Evolutionary conservation across 2,113 vertebrate genomes (phyloP).

Genomic region (Spheniscus mendiculus): DNA sequence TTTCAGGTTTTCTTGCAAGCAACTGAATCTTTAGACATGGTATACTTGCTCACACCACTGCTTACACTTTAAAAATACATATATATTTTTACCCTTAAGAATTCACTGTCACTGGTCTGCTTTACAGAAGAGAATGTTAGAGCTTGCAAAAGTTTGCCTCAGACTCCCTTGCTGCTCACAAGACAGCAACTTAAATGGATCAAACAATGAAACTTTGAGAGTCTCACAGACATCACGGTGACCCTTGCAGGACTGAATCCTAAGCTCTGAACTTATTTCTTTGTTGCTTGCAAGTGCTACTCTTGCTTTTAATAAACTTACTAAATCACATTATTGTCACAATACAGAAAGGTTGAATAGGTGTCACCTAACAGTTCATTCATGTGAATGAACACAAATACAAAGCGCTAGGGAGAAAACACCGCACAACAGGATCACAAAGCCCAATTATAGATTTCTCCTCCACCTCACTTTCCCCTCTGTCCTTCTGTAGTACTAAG

Average conservation of each 20-base stretch:
- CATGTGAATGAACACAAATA: neutral
- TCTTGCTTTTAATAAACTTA: neutral
- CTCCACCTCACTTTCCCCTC: neutral
- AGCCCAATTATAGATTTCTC: neutral
- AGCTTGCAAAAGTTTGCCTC: neutral
- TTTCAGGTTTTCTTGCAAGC: neutral
- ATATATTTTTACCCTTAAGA: neutral
- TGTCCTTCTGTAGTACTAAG: neutral
- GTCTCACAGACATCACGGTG: neutral
- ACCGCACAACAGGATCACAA: neutral
- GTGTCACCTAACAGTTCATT: neutral
- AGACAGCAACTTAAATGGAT: neutral
- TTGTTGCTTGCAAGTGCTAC: neutral
- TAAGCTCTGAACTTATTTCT: neutral
- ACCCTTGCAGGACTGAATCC: neutral
- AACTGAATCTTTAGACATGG: neutral
- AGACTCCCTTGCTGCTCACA: neutral
- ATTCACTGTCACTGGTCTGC: neutral
- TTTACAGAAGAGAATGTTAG: neutral
- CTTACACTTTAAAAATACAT: neutral
- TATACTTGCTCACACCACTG: neutral
- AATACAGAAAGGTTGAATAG: neutral
- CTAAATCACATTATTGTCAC: neutral
- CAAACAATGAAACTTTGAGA: neutral
- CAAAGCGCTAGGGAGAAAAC: neutral